phyloP scores from a whole-genome alignment of 2,113 vertebrate species.

The Syngnathus floridae region DNA sequence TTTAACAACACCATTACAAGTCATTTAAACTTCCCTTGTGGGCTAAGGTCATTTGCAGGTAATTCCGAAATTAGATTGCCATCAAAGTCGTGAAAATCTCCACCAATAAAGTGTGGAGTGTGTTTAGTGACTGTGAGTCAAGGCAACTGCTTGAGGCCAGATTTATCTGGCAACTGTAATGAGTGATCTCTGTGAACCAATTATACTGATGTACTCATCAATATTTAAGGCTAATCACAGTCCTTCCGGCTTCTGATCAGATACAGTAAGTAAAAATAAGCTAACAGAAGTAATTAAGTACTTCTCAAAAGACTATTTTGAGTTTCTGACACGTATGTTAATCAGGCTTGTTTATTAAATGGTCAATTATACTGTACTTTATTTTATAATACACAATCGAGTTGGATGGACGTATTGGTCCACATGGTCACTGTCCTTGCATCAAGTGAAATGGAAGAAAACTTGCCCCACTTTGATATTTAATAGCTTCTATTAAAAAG shows the following conservation, averaged over 20 bases:
- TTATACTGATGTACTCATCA: constrained; percentile 45
- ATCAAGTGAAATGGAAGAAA: too few species aligned
- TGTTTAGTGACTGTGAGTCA: constrained; percentile 13
- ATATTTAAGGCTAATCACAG: constrained; percentile 48
- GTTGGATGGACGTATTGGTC: too few species aligned
- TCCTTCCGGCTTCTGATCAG: constrained; percentile 25
- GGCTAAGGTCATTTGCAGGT: constrained; percentile 2
- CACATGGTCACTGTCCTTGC: too few species aligned
- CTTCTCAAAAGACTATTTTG: neutral
- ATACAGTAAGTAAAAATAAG: neutral
- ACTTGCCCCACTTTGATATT: too few species aligned
- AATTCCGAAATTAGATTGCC: constrained; percentile 17
- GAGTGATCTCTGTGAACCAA: constrained; percentile 39
- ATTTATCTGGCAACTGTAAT: constrained; percentile 29
- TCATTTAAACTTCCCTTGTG: neutral
- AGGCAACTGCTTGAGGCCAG: constrained; percentile 19
- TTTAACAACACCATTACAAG: neutral
- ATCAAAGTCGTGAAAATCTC: constrained; percentile 13
- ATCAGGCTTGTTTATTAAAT: neutral
- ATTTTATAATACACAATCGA: neutral
- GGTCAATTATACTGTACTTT: neutral
- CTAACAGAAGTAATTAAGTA: neutral
- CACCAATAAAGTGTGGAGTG: constrained; percentile 16
- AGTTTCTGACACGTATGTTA: neutral
- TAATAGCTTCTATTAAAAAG: neutral